Percentiles rank a stretch among this genome's conserved stretches.
phyloP scores from a whole-genome alignment of 2,797 vertebrate genomes.

The Muscicapa striata region DNA sequence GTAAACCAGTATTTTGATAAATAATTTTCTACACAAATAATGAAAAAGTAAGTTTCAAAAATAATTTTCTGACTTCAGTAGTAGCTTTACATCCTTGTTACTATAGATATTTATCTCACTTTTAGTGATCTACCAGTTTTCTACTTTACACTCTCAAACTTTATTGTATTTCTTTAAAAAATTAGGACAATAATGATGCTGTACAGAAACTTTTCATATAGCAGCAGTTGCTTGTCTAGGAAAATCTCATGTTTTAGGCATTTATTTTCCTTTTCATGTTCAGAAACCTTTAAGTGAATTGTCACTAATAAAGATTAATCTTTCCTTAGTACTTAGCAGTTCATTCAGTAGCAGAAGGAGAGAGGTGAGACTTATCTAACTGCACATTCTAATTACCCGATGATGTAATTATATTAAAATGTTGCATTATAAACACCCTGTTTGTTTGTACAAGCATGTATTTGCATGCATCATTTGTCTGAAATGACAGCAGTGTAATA shows the following conservation, averaged over 20 bases:
- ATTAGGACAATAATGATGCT: neutral
- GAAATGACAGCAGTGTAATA: constrained; percentile 52
- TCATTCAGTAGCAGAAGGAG: constrained; percentile 13
- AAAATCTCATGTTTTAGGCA: neutral
- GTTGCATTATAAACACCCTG: constrained; percentile 39
- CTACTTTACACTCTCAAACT: neutral
- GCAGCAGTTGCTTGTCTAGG: neutral
- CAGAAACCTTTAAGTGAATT: constrained; percentile 12
- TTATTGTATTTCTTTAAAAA: neutral
- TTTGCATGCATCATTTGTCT: constrained; percentile 64
- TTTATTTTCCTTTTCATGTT: constrained; percentile 15
- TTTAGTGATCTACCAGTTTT: neutral
- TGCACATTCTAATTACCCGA: constrained; percentile 36
- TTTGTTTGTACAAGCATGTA: constrained; percentile 58
- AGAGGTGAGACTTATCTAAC: constrained; percentile 35
- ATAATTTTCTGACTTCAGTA: neutral
- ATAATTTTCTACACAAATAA: neutral
- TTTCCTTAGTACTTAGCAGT: neutral
- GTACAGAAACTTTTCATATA: neutral
- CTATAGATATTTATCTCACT: neutral
- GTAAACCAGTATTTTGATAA: neutral
- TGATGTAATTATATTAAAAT: constrained; percentile 64
- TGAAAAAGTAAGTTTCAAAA: neutral
- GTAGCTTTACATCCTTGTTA: neutral
- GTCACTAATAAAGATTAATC: constrained; percentile 30